Evolutionary conservation across 1,140 invertebrate genomes (phyloP).

Genomic region (Acromyrmex charruanus): DNA sequence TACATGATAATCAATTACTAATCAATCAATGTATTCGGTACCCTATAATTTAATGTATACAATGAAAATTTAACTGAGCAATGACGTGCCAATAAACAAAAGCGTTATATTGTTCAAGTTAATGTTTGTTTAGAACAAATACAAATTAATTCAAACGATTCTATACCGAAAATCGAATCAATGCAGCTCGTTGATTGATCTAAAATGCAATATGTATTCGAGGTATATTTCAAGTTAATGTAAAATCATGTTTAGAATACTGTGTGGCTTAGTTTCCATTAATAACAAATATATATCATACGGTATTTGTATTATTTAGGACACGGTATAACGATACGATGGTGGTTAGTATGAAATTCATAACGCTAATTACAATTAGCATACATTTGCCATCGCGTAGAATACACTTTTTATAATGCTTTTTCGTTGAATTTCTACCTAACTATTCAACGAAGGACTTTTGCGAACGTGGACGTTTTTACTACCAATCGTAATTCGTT

Average conservation of each 20-base stretch:
- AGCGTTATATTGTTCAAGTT: slow-evolving; percentile 26
- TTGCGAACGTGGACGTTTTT: neutral
- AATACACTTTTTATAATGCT: neutral
- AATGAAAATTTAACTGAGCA: slow-evolving; percentile 49
- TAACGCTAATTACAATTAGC: slow-evolving; percentile 39
- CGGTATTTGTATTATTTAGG: neutral
- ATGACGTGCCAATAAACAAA: slow-evolving; percentile 14
- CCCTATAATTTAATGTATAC: slow-evolving; percentile 19
- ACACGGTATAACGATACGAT: neutral
- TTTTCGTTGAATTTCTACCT: neutral
- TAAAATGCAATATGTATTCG: slow-evolving; percentile 12
- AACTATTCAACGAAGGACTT: neutral
- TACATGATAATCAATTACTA: slow-evolving; percentile 26
- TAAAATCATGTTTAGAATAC: slow-evolving; percentile 22
- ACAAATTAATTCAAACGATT: neutral
- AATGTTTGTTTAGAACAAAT: slow-evolving; percentile 43
- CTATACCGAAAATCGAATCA: slow-evolving; percentile 37
- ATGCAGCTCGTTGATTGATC: slow-evolving; percentile 17
- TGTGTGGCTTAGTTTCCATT: slow-evolving; percentile 8
- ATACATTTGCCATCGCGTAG: neutral
- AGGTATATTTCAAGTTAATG: slow-evolving; percentile 28
- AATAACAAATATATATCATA: slow-evolving; percentile 17
- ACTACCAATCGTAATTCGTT: slow-evolving; percentile 15
- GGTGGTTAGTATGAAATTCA: slow-evolving; percentile 27
- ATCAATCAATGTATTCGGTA: slow-evolving; percentile 22